Evolutionary conservation across 2,888 invertebrate genomes (phyloP).

Genomic region (Psylliodes chrysocephalus): DNA sequence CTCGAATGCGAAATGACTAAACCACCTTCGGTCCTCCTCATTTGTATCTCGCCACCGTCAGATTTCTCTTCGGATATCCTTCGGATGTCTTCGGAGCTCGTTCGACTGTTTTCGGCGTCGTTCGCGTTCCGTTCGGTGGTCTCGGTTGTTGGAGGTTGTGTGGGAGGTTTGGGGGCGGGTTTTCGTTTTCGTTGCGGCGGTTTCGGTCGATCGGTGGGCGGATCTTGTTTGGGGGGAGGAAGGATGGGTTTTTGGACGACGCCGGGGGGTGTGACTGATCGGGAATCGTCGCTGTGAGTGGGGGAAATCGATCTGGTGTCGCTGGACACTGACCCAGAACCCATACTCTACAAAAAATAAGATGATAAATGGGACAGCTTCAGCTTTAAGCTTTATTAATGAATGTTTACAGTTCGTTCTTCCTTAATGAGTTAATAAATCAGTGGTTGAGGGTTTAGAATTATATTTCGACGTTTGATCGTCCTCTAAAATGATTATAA

Average conservation of each 20-base stretch:
- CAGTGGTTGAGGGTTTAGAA: no score
- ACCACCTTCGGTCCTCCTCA: slow-evolving; percentile 53
- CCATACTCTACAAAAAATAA: slow-evolving; percentile 61
- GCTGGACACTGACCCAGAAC: slow-evolving; percentile 62
- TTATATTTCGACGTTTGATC: no score
- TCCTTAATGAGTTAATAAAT: no score
- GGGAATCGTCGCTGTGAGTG: slow-evolving; percentile 70
- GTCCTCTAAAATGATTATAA: no score
- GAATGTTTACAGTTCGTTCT: no score
- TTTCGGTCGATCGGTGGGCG: slow-evolving; percentile 62
- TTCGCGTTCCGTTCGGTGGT: background rate
- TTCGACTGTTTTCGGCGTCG: background rate
- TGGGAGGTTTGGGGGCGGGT: slow-evolving; percentile 71
- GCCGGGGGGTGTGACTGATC: slow-evolving; percentile 62
- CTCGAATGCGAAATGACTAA: slow-evolving; percentile 73
- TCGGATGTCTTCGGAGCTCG: slow-evolving; percentile 13
- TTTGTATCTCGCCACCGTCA: slow-evolving; percentile 37
- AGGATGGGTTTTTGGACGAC: slow-evolving; percentile 53
- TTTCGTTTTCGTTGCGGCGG: slow-evolving; percentile 68
- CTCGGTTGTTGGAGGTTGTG: slow-evolving; percentile 28
- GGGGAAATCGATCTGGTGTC: slow-evolving; percentile 67
- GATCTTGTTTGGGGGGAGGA: slow-evolving; percentile 56
- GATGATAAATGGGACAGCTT: background rate
- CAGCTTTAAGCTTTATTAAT: no score
- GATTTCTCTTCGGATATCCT: slow-evolving; percentile 44